These are phyloP conservation scores for Leguminivora glycinivorella DNA, from an alignment of 1,140 invertebrate species.

Conservation along the genomic window DNA sequence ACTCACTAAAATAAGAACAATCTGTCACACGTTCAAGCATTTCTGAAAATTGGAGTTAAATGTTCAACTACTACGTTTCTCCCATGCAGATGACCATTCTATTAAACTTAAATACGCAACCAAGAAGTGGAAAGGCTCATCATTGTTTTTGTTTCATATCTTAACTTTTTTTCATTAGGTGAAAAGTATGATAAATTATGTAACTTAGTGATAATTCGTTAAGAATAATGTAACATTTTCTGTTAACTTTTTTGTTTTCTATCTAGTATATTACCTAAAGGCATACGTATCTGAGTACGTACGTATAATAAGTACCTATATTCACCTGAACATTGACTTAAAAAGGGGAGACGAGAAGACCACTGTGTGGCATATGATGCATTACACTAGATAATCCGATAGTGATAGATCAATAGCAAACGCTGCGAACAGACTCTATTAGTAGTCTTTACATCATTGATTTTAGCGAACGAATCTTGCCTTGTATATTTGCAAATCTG, in stretches of 20 bases:
- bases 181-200: not conserved
- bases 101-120: not conserved
- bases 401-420: not conserved
- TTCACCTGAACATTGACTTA: not conserved
- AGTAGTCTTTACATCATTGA: not conserved
- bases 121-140: not conserved
- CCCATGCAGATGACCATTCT: not conserved
- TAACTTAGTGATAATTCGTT: no score
- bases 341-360: not conserved
- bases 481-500: not conserved
- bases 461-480: not conserved
- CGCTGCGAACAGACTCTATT: not conserved
- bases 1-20: not conserved
- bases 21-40: conserved; percentile 1
- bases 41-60: not conserved
- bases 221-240: no score
- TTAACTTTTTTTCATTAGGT: not conserved
- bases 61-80: not conserved
- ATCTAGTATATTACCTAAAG: no score
- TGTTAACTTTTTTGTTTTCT: no score
- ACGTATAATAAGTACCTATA: not conserved
- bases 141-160: not conserved
- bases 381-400: not conserved
- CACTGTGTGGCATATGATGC: not conserved
- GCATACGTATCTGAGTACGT: not conserved